Percentiles rank a stretch among this genome's conserved stretches.
These are phyloP conservation scores for Acanthoscelides obtectus DNA, from an alignment of 2,888 invertebrate species.

Conservation along the genomic window DNA sequence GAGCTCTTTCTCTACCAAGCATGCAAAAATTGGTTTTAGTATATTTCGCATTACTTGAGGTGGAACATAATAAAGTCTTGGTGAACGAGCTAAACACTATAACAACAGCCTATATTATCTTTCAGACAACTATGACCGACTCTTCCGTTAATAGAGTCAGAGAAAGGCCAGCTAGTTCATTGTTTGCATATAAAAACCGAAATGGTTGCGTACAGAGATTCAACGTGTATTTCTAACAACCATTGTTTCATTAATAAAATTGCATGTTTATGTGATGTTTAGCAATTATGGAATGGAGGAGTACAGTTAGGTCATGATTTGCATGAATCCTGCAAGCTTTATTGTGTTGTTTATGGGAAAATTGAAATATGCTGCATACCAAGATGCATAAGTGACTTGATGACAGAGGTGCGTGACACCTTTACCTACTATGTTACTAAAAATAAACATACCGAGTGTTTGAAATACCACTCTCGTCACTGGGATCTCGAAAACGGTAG, in stretches of 20 bases:
- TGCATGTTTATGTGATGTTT: background rate
- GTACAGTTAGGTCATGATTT: background rate
- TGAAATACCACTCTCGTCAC: background rate
- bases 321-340: background rate
- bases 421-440: background rate
- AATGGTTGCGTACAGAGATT: background rate
- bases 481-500: too few relatives aligned
- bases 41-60: too few relatives aligned
- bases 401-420: background rate
- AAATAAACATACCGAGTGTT: background rate
- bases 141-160: background rate
- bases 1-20: too few relatives aligned
- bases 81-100: too few relatives aligned
- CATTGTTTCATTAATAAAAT: background rate
- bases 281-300: background rate
- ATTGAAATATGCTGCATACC: background rate
- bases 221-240: background rate
- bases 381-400: background rate
- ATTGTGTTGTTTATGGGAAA: background rate
- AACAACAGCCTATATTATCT: too few relatives aligned
- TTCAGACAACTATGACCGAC: background rate
- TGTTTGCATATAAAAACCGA: background rate
- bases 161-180: background rate
- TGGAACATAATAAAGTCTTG: too few relatives aligned
- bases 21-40: too few relatives aligned